Base-by-base conservation (phyloP, 1,140 invertebrate species). In the Hyles vespertilio region DNA sequence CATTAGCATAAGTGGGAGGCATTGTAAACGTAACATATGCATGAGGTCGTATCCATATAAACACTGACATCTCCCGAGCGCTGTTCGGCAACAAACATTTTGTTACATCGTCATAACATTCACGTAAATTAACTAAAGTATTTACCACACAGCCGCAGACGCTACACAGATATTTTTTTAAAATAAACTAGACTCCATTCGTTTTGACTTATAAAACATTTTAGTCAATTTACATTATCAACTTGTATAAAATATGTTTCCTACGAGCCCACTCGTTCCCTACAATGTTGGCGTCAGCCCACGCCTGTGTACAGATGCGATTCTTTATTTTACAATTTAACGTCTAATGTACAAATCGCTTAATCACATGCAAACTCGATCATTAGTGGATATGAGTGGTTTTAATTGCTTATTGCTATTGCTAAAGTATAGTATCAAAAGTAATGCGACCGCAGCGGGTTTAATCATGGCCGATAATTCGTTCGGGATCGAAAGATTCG, bases 391-490 rank as follows among this genome's bases (percentile, higher is more conserved):
- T 34, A 54, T 57, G 11, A 43, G 52, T n/a, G 45, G 36, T 56
- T 59, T 59, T 67, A 70, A 70, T 70, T 67, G 51, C 54, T 12
- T 51, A 61, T 56, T 63, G 55, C 58, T 65, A 60, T 58, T 58
- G 47, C 46, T 49, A 45, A 56, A 32, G 60, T 52, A 57, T 67
- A 67, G 64, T 56, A 64, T 69, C 49, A 55, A 52, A 65, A 59
- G 57, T 67, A 72, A 64, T 67, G 70, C 66, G 64, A 61, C 59
- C 57, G 59, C 43, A 52, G 59, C 69, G 65, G 70, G 65, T 75
- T 65, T 69, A 67, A 70, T 66, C 58, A 52, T 57, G 65, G 56
- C 53, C 61, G 64, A 67, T 73, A 62, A 69, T 71, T 72, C 46
- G 56, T 60, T 70, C 56, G 59, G 55, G 58, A 70, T 70, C 62